Conservation (phyloP, 2,113 vertebrate species). For the Erythrocercus mccallii region DNA sequence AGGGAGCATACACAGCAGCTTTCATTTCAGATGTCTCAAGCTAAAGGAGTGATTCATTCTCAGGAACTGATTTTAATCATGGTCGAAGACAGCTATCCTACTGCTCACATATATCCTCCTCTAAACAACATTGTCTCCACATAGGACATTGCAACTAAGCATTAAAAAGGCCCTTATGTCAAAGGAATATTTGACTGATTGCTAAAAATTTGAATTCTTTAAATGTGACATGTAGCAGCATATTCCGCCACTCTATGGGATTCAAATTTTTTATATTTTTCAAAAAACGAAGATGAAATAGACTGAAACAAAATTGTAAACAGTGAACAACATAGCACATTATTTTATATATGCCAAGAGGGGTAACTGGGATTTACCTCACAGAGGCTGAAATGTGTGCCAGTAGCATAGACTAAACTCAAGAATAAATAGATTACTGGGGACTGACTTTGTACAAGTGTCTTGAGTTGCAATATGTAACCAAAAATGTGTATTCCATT, state of each 20-base stretch:
- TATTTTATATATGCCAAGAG: background rate
- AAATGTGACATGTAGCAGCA: background rate
- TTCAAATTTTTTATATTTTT: background rate
- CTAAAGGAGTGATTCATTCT: background rate
- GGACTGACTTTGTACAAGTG: background rate
- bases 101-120: background rate
- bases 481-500: too few species aligned
- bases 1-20: background rate
- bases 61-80: background rate
- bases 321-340: background rate
- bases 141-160: background rate
- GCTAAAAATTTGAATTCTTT: background rate
- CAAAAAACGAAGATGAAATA: background rate
- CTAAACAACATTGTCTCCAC: background rate
- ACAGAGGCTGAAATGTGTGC: background rate
- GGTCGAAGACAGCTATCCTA: accelerated
- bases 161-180: background rate
- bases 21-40: background rate
- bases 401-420: background rate
- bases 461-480: too few species aligned
- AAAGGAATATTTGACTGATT: background rate
- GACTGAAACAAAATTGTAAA: background rate
- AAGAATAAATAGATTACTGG: background rate
- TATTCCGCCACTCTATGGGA: background rate
- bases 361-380: background rate